Evolutionary conservation across 2,113 vertebrate species (phyloP), one percentile per base, ranked within the genome.

Genomic region (Abramis brama): DNA sequence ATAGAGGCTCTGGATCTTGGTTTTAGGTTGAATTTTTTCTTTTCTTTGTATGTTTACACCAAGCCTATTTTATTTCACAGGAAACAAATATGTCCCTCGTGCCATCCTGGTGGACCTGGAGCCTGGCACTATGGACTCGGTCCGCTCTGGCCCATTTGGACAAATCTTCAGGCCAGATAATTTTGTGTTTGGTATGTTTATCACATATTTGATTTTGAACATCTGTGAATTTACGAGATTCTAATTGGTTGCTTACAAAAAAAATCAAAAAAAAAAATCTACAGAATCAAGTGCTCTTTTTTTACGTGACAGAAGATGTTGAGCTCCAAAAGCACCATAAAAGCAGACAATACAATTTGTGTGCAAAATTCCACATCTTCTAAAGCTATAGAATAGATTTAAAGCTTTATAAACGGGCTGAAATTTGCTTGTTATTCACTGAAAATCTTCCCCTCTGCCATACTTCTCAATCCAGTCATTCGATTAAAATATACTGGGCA

Each of bases 131-230:
- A 95, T 95, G 94, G 94, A 95, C 85, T 95, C 94, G 0, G 94
- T 95, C 15, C 94, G 94, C 79, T 95, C 94, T 0, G 94, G 94
- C 33, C 94, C 94, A 0, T 95, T 95, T 84, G 94, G 94, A 75
- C 94, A 95, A 82, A 92, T 95, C 33, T 95, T 95, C 90, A 92
- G 94, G 78, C 94, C 94, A 27, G 94, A 95, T 91, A 95, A 95
- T 89, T 95, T 94, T 93, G 93, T 95, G 71, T 95, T 95, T 80
- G 94, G 94, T 95, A 87, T 92, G 94, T 85, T 78, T 70, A 50
- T 79, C 6, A 8, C 19, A 21, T 57, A 57, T 57, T 57, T 57
- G 19, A 57, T 57, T 21, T 6, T 17, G 15, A 17, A 55, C 0
- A 55, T 55, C 52, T 55, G 52, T 55, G 52, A 57, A 57, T 21